Evolutionary conservation across 2,113 vertebrate species (phyloP).

Genomic region (Crotalus viridis): DNA sequence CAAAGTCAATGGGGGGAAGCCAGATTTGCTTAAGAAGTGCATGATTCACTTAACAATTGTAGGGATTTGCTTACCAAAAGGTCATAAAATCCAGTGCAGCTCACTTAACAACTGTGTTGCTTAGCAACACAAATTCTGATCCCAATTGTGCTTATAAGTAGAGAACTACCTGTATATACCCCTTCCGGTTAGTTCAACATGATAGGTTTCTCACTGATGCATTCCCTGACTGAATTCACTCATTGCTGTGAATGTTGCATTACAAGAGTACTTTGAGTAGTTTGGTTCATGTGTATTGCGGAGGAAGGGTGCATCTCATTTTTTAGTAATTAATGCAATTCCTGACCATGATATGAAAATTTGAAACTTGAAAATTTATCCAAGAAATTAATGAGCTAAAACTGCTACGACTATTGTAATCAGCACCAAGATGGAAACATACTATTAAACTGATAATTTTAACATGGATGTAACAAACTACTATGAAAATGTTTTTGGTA

Average conservation of each 20-base stretch:
- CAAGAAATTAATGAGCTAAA: background rate
- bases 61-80: background rate
- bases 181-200: background rate
- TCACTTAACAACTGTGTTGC: too few species aligned
- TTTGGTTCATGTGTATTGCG: background rate
- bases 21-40: too few species aligned
- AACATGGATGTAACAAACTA: background rate
- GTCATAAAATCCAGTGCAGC: background rate
- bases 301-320: background rate
- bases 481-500: background rate
- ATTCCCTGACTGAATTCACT: background rate
- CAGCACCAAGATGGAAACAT: background rate
- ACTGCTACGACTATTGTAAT: fast-evolving
- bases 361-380: background rate
- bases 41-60: background rate
- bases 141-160: background rate
- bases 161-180: background rate
- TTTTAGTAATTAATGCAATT: background rate
- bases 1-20: too few species aligned
- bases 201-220: background rate
- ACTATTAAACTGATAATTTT: background rate
- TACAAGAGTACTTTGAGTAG: background rate
- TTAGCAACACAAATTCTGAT: background rate
- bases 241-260: background rate
- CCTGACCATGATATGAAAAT: background rate